Conservation (phyloP, 2,888 invertebrate genomes). For the Iselma pallidipennis region DNA sequence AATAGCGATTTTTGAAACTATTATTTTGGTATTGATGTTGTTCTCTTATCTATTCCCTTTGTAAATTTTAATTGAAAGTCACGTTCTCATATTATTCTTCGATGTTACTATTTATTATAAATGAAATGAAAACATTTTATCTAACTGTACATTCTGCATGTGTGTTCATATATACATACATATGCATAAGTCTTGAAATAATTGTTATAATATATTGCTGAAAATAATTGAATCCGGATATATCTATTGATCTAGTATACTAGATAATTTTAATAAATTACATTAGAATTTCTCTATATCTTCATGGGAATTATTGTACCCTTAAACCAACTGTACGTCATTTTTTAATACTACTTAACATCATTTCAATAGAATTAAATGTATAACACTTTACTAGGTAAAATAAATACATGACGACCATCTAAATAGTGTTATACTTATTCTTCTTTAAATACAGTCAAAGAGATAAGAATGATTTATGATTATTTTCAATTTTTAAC, state of each 20-base stretch:
- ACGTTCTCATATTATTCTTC: too few relatives aligned
- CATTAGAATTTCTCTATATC: not conserved
- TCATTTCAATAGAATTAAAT: not conserved
- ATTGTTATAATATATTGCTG: not conserved
- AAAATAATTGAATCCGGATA: not conserved
- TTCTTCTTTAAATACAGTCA: not conserved
- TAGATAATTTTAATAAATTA: not conserved
- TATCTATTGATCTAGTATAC: not conserved
- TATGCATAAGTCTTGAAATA: not conserved
- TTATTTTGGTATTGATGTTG: too few relatives aligned
- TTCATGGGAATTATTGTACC: not conserved
- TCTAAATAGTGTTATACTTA: too few relatives aligned
- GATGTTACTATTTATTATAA: too few relatives aligned
- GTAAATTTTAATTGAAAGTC: too few relatives aligned
- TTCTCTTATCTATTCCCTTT: too few relatives aligned
- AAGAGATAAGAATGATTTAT: not conserved
- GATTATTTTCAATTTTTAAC: not conserved
- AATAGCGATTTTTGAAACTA: too few relatives aligned
- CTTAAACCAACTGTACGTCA: not conserved
- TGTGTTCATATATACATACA: not conserved
- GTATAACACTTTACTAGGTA: too few relatives aligned
- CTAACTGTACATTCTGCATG: not conserved
- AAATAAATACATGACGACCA: not conserved
- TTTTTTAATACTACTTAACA: not conserved
- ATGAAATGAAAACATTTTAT: not conserved